Evolutionary conservation across 2,888 invertebrate genomes (phyloP).

Genomic region (Crematogaster levior): DNA sequence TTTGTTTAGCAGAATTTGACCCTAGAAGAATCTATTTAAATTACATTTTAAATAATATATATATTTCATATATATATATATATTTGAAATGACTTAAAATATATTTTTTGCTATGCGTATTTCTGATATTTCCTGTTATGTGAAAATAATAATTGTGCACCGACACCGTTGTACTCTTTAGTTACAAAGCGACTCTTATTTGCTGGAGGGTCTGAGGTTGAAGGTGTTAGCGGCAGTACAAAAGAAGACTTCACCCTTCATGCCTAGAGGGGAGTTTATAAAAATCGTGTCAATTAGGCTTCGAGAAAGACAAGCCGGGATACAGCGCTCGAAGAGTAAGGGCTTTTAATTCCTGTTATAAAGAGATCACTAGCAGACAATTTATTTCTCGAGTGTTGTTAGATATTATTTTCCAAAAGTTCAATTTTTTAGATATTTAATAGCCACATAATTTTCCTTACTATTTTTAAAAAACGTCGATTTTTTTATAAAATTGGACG

Average conservation of each 20-base stretch:
- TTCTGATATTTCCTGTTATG: slow-evolving; percentile 57
- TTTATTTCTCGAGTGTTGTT: slow-evolving; percentile 59
- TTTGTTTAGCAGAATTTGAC: neutral
- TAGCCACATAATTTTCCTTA: neutral
- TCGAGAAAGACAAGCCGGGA: slow-evolving; percentile 71
- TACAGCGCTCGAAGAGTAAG: slow-evolving; percentile 66
- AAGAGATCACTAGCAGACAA: slow-evolving; percentile 70
- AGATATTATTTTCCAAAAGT: neutral
- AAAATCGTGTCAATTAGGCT: slow-evolving; percentile 83
- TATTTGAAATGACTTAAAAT: neutral
- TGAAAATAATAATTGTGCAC: slow-evolving; percentile 72
- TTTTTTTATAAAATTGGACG: neutral
- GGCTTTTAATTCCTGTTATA: slow-evolving; percentile 69
- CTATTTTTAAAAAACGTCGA: neutral
- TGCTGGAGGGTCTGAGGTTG: slow-evolving; percentile 69
- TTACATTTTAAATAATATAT: neutral
- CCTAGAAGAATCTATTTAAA: neutral
- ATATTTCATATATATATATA: too few species aligned
- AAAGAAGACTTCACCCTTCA: slow-evolving; percentile 78
- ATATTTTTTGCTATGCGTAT: neutral
- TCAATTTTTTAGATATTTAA: neutral
- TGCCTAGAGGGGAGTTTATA: slow-evolving; percentile 77
- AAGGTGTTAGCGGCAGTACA: slow-evolving; percentile 75
- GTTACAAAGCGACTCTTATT: slow-evolving; percentile 71
- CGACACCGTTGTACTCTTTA: slow-evolving; percentile 69